Conservation (phyloP, 2,888 invertebrate genomes). For the Mechanitis mazaeus region DNA sequence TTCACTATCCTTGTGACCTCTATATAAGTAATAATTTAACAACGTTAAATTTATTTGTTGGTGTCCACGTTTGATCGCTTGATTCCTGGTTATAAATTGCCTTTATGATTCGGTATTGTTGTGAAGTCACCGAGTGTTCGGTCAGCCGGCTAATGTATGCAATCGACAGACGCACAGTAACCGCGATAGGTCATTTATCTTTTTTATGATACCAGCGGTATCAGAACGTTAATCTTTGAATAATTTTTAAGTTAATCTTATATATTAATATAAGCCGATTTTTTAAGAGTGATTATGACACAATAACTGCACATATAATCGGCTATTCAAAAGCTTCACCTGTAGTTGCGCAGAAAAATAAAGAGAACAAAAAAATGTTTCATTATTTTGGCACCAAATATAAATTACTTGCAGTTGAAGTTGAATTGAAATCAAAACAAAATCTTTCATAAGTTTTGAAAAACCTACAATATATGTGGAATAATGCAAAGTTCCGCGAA, state of each 20-base stretch:
- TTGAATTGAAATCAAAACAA: too few species aligned
- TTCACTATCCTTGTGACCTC: conserved; percentile 3
- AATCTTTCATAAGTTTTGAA: too few species aligned
- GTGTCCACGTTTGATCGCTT: conserved; percentile 7
- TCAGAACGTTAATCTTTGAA: not conserved
- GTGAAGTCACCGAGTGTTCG: conserved; percentile 23
- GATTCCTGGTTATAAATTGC: conserved; percentile 16
- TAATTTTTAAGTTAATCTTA: not conserved
- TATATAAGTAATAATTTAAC: not conserved
- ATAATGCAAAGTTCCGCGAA: too few species aligned
- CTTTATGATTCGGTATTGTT: conserved; percentile 20
- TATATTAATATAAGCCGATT: too few species aligned
- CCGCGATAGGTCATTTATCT: conserved; percentile 24
- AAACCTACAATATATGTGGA: too few species aligned
- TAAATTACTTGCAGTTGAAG: too few species aligned
- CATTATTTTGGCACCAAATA: too few species aligned
- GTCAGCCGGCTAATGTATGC: conserved; percentile 33
- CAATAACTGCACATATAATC: too few species aligned
- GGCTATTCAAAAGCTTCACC: too few species aligned
- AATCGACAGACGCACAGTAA: conserved; percentile 44
- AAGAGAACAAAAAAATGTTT: too few species aligned
- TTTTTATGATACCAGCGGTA: conserved; percentile 17
- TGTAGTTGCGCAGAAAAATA: too few species aligned
- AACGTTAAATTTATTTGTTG: conserved; percentile 8
- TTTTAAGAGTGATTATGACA: too few species aligned